These are phyloP conservation scores for Lepidurus apus DNA, from an alignment of 1,140 invertebrate species.

Conservation along the genomic window DNA sequence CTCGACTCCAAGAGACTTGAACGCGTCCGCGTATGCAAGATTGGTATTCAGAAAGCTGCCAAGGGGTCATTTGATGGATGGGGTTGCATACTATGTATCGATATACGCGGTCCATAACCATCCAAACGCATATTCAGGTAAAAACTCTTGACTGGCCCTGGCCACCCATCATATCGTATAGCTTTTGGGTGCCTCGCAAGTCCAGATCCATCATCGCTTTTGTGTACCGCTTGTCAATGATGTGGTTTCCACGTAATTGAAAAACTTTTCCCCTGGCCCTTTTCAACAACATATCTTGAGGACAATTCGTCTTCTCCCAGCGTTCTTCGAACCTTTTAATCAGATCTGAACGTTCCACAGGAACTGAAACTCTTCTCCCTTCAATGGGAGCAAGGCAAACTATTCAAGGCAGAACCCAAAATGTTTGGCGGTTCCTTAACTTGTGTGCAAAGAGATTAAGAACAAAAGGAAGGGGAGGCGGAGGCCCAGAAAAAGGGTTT, in stretches of 20 bases:
- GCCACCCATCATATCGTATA: too few relatives aligned
- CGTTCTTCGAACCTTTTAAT: neutral
- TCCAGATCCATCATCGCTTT: neutral
- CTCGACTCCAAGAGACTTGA: neutral
- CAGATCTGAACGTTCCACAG: too few relatives aligned
- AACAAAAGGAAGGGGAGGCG: neutral
- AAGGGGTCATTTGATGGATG: constrained; percentile 12
- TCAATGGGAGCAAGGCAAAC: too few relatives aligned
- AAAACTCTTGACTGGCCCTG: neutral
- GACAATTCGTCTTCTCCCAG: neutral
- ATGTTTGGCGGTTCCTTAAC: neutral
- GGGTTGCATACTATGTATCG: neutral
- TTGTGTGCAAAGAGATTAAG: constrained; percentile 19
- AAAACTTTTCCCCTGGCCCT: neutral
- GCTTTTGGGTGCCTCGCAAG: too few relatives aligned
- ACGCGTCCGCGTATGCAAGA: neutral
- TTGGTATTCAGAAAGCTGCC: constrained; percentile 21
- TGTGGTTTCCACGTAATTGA: constrained; percentile 19
- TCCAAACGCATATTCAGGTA: neutral
- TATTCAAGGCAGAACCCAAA: neutral
- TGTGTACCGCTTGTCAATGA: constrained; percentile 19
- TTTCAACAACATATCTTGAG: neutral
- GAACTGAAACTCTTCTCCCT: too few relatives aligned
- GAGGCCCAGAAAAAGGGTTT: neutral
- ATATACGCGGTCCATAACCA: neutral